Percentiles rank a stretch among this genome's conserved stretches.
phyloP scores from a whole-genome alignment of 2,113 vertebrate genomes.

The Seriola aureovittata region DNA sequence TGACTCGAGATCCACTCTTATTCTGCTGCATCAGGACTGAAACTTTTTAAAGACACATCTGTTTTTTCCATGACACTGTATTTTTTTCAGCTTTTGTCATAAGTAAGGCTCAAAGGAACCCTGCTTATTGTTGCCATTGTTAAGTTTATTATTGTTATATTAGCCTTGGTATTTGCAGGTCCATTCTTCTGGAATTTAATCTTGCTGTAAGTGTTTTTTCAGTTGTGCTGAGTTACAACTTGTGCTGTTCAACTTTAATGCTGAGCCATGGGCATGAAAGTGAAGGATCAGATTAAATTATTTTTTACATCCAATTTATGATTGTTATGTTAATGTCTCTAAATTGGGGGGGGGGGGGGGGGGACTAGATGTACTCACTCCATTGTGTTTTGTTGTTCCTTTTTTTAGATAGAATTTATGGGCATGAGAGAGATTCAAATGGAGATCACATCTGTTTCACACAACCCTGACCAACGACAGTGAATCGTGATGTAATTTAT shows the following conservation, averaged over 20 bases:
- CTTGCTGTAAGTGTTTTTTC: neutral
- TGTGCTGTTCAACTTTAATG: neutral
- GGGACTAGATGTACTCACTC: neutral
- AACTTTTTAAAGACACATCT: conserved; percentile 16
- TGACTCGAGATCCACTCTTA: conserved; percentile 56
- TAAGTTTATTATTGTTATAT: conserved; percentile 1
- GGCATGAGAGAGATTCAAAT: neutral
- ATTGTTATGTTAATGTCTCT: neutral
- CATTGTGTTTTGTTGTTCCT: neutral
- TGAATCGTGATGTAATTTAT: neutral
- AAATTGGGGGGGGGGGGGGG: neutral
- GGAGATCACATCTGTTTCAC: neutral
- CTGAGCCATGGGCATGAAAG: neutral
- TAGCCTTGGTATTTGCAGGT: neutral
- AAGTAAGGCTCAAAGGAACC: neutral
- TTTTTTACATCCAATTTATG: too few species aligned
- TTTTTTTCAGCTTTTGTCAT: conserved; percentile 2
- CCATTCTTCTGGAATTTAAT: conserved; percentile 10
- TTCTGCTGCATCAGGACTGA: conserved; percentile 42
- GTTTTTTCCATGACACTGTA: conserved; percentile 6
- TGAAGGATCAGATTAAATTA: neutral
- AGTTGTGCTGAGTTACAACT: neutral
- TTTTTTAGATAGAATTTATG: neutral
- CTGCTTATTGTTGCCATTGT: neutral
- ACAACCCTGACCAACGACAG: neutral